Evolutionary conservation across 64 coral and sea anemone species (phyloP), one percentile per base, ranked within the genome.

Genomic region (Montipora sp.): DNA sequence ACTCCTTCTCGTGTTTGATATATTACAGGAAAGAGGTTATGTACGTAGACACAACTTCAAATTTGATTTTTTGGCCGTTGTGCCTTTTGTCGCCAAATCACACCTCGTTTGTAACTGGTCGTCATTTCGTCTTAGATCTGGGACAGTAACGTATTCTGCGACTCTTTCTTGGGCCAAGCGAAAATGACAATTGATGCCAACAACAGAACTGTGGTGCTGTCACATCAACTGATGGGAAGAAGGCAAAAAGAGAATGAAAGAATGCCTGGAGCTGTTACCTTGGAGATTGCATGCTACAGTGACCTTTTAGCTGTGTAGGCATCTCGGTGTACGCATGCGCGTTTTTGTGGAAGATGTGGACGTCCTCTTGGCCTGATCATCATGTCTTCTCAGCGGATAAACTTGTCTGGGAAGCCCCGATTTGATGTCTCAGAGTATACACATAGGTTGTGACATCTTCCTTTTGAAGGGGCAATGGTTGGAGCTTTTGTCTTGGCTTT

Each of bases 131-230:
- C 51, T 77, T 77, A 96, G 95, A 90, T 97, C 7, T 97, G 95
- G 95, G 95, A 97, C 59, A 89, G 83, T 79, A 97, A 97, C 83
- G 90, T 93, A 82, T 88, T 90, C 16, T 70, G 80, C 8, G 95
- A 97, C 75, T 91, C 88, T 43, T 97, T 97, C 55, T 82, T 97
- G 92, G 95, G 95, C 6, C 95, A 97, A 27, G 83, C 84, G 23
- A 94, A 97, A 85, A 91, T 97, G 22, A 73, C 69, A 2, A 83
- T 97, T 5, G 76, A 97, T 23, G 80, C 94, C 14, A 97, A 92
- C 66, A 89, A 97, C 84, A 93, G 73, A 22, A 92, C 87, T 51
- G 80, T 79, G 16, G 78, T 94, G 50, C 48, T 74, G 3, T 88
- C 77, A 4, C 78, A 91, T 61, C 72, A 82, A 12, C 72, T 97